Evolutionary conservation across 2,888 invertebrate species (phyloP).

Genomic region (Cacoxenus indagator): DNA sequence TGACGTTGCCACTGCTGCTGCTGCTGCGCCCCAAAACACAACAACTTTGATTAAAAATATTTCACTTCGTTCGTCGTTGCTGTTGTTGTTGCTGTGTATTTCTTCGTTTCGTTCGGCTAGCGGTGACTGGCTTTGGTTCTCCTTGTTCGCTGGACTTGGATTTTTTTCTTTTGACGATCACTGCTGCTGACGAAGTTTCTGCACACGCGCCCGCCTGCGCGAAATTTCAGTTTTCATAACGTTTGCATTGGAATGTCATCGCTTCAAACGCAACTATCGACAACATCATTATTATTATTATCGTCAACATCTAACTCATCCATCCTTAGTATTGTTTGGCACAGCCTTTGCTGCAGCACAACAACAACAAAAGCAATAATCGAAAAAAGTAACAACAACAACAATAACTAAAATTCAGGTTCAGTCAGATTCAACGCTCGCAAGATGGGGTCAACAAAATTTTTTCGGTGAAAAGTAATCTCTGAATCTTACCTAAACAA

Average conservation of each 20-base stretch:
- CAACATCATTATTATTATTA: background rate
- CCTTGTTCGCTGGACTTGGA: background rate
- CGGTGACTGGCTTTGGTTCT: too few species aligned
- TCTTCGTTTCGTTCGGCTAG: background rate
- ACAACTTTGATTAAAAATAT: constrained; percentile 28
- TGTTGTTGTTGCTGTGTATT: background rate
- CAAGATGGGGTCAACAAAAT: constrained; percentile 2
- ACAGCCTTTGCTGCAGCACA: too few species aligned
- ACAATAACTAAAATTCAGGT: constrained; percentile 20
- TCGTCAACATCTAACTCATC: background rate
- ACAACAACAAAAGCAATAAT: background rate
- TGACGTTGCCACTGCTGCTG: constrained; percentile 1
- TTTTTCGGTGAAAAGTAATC: constrained; percentile 18
- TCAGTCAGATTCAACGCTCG: too few species aligned
- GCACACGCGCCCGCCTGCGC: background rate
- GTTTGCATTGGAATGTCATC: constrained; percentile 24
- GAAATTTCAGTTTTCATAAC: constrained; percentile 4
- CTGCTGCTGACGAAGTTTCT: background rate
- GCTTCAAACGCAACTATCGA: background rate
- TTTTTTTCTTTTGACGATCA: constrained; percentile 25
- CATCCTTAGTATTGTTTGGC: background rate
- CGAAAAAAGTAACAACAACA: constrained; percentile 30
- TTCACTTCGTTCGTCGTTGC: background rate
- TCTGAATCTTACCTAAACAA: background rate
- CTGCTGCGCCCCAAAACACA: background rate